Conservation (phyloP, 2,797 vertebrate genomes). For the Crocidura indochinensis region DNA sequence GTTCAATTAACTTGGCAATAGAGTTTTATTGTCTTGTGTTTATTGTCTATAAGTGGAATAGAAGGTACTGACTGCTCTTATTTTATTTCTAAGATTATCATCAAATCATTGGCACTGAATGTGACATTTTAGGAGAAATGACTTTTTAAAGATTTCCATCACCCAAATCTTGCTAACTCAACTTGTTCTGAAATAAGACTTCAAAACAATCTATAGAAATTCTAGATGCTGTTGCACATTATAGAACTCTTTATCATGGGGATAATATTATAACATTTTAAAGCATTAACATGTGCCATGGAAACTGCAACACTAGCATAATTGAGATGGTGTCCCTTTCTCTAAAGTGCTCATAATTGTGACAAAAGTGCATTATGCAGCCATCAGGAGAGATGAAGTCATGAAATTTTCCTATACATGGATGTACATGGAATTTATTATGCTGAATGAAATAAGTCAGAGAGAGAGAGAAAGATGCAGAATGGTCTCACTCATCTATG, state of each 20-base stretch:
- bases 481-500: no score
- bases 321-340: conserved; percentile 52
- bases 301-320: conserved; percentile 65
- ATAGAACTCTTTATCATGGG: conserved; percentile 70
- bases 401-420: no score
- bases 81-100: conserved; percentile 49
- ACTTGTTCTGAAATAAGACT: conserved; percentile 72
- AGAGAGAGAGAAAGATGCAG: no score
- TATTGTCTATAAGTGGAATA: conserved; percentile 38
- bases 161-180: conserved; percentile 68
- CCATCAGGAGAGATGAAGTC: no score
- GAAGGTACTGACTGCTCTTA: conserved; percentile 7
- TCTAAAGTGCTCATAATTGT: conserved; percentile 16
- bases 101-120: conserved; percentile 69
- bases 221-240: no score
- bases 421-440: no score
- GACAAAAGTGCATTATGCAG: background rate
- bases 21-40: conserved; percentile 29
- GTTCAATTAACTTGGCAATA: conserved; percentile 18
- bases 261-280: conserved; percentile 69
- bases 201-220: conserved; percentile 79
- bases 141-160: conserved; percentile 76
- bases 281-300: conserved; percentile 67
- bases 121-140: conserved; percentile 49
- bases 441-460: no score